Percentiles rank a stretch among this genome's conserved stretches.
phyloP scores from a whole-genome alignment of 1,140 invertebrate species.

The Alviniconcha marisindica region DNA sequence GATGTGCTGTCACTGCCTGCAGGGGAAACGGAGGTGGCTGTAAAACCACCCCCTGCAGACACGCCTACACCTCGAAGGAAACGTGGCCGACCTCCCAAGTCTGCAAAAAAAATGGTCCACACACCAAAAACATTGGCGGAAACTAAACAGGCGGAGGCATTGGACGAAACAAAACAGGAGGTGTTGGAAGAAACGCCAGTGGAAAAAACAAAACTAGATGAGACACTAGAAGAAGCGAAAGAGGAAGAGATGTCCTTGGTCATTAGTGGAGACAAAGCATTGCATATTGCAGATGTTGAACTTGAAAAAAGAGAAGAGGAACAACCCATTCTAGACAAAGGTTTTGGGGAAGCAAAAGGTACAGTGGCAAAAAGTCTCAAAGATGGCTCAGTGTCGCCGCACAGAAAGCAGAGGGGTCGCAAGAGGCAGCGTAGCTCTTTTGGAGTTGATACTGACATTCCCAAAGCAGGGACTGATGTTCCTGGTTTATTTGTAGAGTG shows the following conservation, averaged over 20 bases:
- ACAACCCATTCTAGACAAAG: too few relatives aligned
- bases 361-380: too few relatives aligned
- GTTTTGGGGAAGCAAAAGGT: too few relatives aligned
- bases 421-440: background rate
- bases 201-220: too few relatives aligned
- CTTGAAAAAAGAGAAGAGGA: too few relatives aligned
- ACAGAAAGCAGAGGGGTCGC: background rate
- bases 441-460: background rate
- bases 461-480: background rate
- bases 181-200: too few relatives aligned
- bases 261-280: too few relatives aligned
- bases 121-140: background rate
- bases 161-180: too few relatives aligned
- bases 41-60: background rate
- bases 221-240: too few relatives aligned
- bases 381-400: background rate
- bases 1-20: background rate
- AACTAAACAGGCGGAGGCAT: too few relatives aligned
- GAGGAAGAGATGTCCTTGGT: too few relatives aligned
- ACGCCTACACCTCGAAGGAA: background rate
- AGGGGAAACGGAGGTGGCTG: background rate
- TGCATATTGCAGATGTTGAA: too few relatives aligned
- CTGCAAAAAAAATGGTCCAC: background rate
- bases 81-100: conserved; percentile 11
- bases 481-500: background rate